Evolutionary conservation across 1,140 invertebrate species (phyloP).

Genomic region (Bombyx mori): ASM3026992v2 NC_085125.1:7860001-7860500

Average conservation of each 20-base stretch:
- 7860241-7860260: slow-evolving; percentile 34
- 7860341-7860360: slow-evolving; percentile 27
- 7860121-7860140: slow-evolving; percentile 1
- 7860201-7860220: slow-evolving; percentile 53
- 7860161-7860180: slow-evolving; percentile 21
- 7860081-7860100: neutral
- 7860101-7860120: slow-evolving; percentile 7
- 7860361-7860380: slow-evolving; percentile 25
- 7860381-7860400: slow-evolving; percentile 58
- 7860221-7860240: slow-evolving; percentile 41
- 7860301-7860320: slow-evolving; percentile 27
- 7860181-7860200: slow-evolving; percentile 43
- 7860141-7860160: neutral
- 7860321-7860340: slow-evolving; percentile 58
- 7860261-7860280: slow-evolving; percentile 36
- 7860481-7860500: slow-evolving; percentile 2
- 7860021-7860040: slow-evolving; percentile 50
- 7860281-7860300: slow-evolving; percentile 32
- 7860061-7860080: slow-evolving; percentile 13
- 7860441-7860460: slow-evolving; percentile 33
- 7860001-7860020: slow-evolving; percentile 43
- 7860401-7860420: slow-evolving; percentile 32
- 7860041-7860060: slow-evolving; percentile 23
- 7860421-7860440: slow-evolving; percentile 16
- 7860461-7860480: slow-evolving; percentile 20